phyloP scores from a whole-genome alignment of 2,797 vertebrate species.

The Spea hammondii region DNA sequence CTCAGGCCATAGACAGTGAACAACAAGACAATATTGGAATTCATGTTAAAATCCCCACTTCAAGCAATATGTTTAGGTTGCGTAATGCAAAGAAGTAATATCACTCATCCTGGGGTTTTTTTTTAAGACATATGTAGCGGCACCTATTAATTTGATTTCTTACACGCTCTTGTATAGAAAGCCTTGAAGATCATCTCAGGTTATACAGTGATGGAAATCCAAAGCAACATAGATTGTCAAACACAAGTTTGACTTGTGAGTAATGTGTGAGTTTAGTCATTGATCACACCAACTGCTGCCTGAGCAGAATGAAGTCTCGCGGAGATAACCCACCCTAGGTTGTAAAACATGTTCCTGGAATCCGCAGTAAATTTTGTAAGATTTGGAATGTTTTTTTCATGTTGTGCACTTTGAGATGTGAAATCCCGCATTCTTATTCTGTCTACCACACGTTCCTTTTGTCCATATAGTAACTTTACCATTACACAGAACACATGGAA shows the following conservation, averaged over 20 bases:
- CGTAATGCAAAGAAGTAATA: not conserved
- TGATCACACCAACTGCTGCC: slow-evolving; percentile 39
- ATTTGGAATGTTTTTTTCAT: slow-evolving; percentile 3
- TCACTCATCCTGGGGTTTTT: not conserved
- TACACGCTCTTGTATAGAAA: not conserved
- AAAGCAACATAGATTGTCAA: slow-evolving; percentile 29
- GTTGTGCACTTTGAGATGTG: not conserved
- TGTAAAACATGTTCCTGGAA: slow-evolving; percentile 37
- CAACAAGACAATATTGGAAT: no score
- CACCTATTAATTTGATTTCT: not conserved
- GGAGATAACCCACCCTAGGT: slow-evolving; percentile 12
- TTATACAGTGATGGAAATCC: slow-evolving; percentile 28
- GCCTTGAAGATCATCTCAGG: not conserved
- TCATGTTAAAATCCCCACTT: no score
- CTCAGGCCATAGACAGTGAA: no score
- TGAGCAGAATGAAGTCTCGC: slow-evolving; percentile 36
- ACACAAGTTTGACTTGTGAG: slow-evolving; percentile 37
- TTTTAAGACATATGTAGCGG: no score
- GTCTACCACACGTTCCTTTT: not conserved
- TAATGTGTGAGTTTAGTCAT: slow-evolving; percentile 38
- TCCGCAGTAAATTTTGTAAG: slow-evolving; percentile 35
- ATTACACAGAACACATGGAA: not conserved
- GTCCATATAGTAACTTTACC: not conserved
- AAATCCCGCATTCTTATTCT: not conserved
- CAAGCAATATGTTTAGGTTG: not conserved